These are phyloP conservation scores for Cyphotilapia sp. DNA, from an alignment of 2,113 vertebrate genomes.

Conservation along the genomic window DNA sequence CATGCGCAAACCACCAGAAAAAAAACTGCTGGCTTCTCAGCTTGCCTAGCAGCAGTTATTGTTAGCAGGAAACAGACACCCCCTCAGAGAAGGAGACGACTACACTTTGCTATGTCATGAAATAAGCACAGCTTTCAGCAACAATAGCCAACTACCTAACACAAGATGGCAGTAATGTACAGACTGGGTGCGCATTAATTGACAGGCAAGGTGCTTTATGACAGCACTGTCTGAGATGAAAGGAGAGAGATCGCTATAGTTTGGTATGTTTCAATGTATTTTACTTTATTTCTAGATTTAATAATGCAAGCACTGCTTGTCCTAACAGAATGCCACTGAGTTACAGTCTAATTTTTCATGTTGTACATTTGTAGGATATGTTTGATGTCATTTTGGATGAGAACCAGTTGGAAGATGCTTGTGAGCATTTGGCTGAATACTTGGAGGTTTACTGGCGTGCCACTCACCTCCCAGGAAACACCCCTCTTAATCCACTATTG, in stretches of 20 bases:
- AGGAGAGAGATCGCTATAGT: neutral
- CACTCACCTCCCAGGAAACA: constrained; percentile 81
- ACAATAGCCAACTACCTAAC: neutral
- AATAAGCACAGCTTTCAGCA: neutral
- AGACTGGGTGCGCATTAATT: neutral
- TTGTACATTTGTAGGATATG: constrained; percentile 76
- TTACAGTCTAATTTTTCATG: neutral
- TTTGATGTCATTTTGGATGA: constrained; percentile 96
- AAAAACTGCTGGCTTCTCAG: neutral
- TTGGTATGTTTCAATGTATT: neutral
- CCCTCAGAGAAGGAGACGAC: neutral
- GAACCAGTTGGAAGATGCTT: constrained; percentile 93
- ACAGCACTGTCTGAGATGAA: neutral
- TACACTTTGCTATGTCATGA: neutral
- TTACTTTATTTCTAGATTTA: neutral
- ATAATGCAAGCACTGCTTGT: neutral
- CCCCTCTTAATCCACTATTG: constrained; percentile 72
- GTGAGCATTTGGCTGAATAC: constrained; percentile 91
- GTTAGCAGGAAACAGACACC: neutral
- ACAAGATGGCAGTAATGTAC: neutral
- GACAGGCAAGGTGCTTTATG: neutral
- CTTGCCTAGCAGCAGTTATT: neutral
- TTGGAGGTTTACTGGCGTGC: constrained; percentile 93
- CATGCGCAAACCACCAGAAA: neutral
- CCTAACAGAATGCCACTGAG: neutral